Evolutionary conservation across 2,797 vertebrate genomes (phyloP).

Genomic region (Gymnodraco acuticeps): DNA sequence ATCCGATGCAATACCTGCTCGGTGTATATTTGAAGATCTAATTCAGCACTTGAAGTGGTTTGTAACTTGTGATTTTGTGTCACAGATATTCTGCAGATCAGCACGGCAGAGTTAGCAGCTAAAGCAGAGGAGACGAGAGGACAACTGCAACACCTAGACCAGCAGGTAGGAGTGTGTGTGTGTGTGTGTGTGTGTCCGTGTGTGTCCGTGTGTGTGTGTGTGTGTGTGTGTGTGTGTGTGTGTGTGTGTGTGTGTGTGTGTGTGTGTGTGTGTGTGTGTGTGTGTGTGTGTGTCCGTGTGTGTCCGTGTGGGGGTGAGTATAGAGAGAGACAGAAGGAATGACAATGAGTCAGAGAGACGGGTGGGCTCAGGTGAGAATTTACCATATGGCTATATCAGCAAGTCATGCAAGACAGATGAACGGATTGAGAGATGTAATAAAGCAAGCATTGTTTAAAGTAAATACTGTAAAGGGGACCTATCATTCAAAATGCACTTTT

Average conservation of each 20-base stretch:
- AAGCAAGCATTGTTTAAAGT: background rate
- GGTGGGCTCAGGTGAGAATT: slow-evolving; percentile 44
- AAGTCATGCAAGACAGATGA: slow-evolving; percentile 38
- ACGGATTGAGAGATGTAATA: slow-evolving; percentile 27
- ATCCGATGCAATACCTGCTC: slow-evolving; percentile 18
- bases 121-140: slow-evolving; percentile 96
- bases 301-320: background rate
- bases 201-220: background rate
- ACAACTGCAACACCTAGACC: slow-evolving; percentile 91
- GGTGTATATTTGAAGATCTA: slow-evolving; percentile 3
- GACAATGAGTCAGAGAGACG: slow-evolving; percentile 6
- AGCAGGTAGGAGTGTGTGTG: slow-evolving; percentile 85
- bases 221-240: slow-evolving; percentile 10
- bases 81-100: slow-evolving; percentile 83
- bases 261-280: background rate
- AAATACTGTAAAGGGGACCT: too few relatives aligned
- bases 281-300: background rate
- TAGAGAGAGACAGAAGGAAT: background rate
- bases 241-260: slow-evolving; percentile 20
- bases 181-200: background rate
- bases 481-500: too few relatives aligned
- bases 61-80: slow-evolving; percentile 44
- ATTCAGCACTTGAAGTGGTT: slow-evolving; percentile 20
- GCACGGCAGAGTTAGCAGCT: slow-evolving; percentile 89
- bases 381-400: slow-evolving; percentile 65